Evolutionary conservation across 2,888 invertebrate species (phyloP).

Genomic region (Thecophora atra): DNA sequence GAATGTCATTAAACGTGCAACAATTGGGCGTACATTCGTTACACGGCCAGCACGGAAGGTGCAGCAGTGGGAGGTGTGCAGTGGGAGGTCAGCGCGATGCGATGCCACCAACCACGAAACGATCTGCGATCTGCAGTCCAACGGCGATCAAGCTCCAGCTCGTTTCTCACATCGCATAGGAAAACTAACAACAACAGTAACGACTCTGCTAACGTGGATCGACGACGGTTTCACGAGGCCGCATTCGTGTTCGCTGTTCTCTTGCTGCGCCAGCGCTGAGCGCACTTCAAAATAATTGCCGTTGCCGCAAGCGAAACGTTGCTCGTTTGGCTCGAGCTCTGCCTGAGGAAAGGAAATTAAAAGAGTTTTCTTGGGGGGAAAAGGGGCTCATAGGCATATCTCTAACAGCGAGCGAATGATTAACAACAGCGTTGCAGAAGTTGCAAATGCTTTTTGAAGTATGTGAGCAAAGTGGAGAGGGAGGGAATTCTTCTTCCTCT

Average conservation of each 20-base stretch:
- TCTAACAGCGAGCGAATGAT: constrained; percentile 18
- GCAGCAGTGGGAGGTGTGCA: neutral
- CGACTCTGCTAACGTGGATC: constrained; percentile 3
- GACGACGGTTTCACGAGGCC: too few relatives aligned
- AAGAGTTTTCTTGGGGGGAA: neutral
- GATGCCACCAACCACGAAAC: constrained; percentile 57
- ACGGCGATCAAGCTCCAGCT: neutral
- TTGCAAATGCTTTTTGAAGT: constrained; percentile 50
- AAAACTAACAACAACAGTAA: too few relatives aligned
- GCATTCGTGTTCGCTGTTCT: constrained; percentile 39
- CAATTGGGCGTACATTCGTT: constrained; percentile 63
- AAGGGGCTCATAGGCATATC: neutral
- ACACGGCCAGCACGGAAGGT: constrained; percentile 30
- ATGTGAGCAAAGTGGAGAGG: constrained; percentile 49
- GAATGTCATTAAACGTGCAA: constrained; percentile 62
- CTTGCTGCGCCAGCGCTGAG: constrained; percentile 41
- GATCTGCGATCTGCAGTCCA: constrained; percentile 44
- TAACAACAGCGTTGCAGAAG: constrained; percentile 22
- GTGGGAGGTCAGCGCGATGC: neutral
- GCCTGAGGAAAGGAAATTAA: neutral
- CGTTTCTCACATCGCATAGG: too few relatives aligned
- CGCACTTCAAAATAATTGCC: constrained; percentile 51
- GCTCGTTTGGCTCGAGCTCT: constrained; percentile 28
- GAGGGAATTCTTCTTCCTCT: constrained; percentile 49
- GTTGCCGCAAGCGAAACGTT: constrained; percentile 38